Evolutionary conservation across 2,888 invertebrate species (phyloP).

Genomic region (Glomeris marginata): DNA sequence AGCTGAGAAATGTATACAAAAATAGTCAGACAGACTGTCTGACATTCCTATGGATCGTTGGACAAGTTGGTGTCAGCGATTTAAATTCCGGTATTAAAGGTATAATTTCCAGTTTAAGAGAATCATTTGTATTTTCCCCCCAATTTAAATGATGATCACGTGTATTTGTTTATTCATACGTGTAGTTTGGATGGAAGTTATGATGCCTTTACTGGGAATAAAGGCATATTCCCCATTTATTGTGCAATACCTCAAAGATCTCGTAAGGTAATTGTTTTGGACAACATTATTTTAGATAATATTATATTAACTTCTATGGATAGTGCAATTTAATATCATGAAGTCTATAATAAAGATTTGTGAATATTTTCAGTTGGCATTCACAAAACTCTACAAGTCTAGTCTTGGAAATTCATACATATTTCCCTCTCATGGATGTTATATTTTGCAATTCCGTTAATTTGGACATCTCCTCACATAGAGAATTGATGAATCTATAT

Average conservation of each 20-base stretch:
- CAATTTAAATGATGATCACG: not conserved
- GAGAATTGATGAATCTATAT: not conserved
- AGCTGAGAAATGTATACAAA: not conserved
- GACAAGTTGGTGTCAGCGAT: not conserved
- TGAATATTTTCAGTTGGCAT: not conserved
- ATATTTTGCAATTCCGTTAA: not conserved
- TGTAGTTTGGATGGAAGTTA: conserved; percentile 31
- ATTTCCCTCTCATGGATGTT: conserved; percentile 2
- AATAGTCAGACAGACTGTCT: not conserved
- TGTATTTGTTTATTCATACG: conserved; percentile 10
- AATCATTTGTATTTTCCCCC: not conserved
- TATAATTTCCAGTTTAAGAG: not conserved
- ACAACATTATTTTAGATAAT: no score
- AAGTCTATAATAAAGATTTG: no score
- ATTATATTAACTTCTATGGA: no score
- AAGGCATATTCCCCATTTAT: conserved; percentile 27
- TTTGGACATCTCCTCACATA: not conserved
- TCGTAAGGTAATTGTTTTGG: conserved; percentile 24
- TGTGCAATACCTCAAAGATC: conserved; percentile 27
- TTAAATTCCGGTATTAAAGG: not conserved
- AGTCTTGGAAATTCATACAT: not conserved
- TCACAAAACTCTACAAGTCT: conserved; percentile 1
- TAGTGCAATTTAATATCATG: no score
- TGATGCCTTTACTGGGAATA: conserved; percentile 27
- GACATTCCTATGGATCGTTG: not conserved